phyloP scores from a whole-genome alignment of 1,140 invertebrate genomes.

The Drosophila prosaltans region DNA sequence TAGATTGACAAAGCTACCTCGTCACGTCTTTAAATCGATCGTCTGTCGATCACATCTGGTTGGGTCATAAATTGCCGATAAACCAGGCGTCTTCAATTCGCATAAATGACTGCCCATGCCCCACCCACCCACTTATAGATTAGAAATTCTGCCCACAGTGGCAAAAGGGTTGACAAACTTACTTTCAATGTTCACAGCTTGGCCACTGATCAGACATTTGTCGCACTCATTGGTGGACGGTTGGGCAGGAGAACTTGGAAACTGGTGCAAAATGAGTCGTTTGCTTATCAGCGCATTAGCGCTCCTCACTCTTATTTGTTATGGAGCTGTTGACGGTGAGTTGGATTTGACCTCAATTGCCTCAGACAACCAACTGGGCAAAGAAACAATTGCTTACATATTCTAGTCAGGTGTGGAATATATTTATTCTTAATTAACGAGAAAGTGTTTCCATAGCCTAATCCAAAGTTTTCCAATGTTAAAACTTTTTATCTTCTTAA shows the following conservation, averaged over 20 bases:
- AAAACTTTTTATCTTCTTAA: conserved; percentile 2
- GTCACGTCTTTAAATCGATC: conserved; percentile 18
- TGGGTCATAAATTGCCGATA: conserved; percentile 44
- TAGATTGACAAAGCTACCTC: conserved; percentile 29
- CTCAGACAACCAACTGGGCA: background rate
- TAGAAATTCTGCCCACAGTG: conserved; percentile 50
- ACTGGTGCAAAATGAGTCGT: conserved; percentile 57
- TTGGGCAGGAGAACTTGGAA: conserved; percentile 24
- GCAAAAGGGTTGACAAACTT: conserved; percentile 33
- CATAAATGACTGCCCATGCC: background rate
- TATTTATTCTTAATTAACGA: conserved; percentile 47
- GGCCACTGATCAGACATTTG: conserved; percentile 53
- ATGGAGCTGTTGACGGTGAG: conserved; percentile 56
- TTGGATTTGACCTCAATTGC: conserved; percentile 37
- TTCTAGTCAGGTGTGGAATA: conserved; percentile 38
- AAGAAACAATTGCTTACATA: conserved; percentile 39
- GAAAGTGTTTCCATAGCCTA: conserved; percentile 30
- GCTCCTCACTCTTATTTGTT: conserved; percentile 41
- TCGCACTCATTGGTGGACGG: conserved; percentile 50
- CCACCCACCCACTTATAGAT: conserved; percentile 36
- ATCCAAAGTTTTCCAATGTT: conserved; percentile 1
- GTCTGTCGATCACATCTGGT: conserved; percentile 4
- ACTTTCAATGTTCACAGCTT: conserved; percentile 16
- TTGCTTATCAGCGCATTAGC: conserved; percentile 35
- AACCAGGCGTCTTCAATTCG: conserved; percentile 7